A percentile compares a stretch with the other conserved stretches of the same genome.
phyloP scores from a whole-genome alignment of 53 echinoderm and acorn worm species.

The Mesocentrotus franciscanus region DNA sequence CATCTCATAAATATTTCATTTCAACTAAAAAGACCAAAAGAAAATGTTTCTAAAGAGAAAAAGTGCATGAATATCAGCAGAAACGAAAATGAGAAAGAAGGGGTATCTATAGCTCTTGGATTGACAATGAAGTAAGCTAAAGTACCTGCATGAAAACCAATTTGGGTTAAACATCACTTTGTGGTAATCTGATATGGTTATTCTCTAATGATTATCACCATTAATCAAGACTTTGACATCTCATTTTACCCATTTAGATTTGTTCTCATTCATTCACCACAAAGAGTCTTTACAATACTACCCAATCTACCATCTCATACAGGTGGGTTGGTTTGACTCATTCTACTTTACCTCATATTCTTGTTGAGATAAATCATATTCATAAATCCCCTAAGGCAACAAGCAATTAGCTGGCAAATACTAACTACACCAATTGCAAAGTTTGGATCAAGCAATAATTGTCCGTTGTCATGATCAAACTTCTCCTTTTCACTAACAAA shows the following conservation, averaged over 20 bases:
- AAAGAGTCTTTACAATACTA: background rate
- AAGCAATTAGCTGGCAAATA: slow-evolving; percentile 45
- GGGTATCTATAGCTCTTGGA: background rate
- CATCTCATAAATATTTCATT: background rate
- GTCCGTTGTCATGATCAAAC: background rate
- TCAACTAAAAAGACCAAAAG: background rate
- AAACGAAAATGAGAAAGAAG: background rate
- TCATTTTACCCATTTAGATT: background rate
- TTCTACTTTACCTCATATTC: background rate
- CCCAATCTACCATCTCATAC: slow-evolving; percentile 14
- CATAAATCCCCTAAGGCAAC: slow-evolving; percentile 23
- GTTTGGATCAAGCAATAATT: slow-evolving; percentile 17
- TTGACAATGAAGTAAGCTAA: background rate
- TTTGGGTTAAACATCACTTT: slow-evolving; percentile 29
- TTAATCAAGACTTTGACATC: slow-evolving; percentile 1
- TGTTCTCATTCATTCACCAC: background rate
- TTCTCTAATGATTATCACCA: background rate
- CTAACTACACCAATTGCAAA: background rate
- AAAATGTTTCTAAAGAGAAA: background rate
- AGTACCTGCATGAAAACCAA: background rate
- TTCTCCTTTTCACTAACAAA: slow-evolving; percentile 1
- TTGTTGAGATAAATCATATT: slow-evolving; percentile 36
- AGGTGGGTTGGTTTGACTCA: slow-evolving; percentile 13
- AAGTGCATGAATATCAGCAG: background rate
- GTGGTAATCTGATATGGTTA: slow-evolving; percentile 6